Conservation (phyloP, 2,113 vertebrate species). For the Ptyas mucosa region DNA sequence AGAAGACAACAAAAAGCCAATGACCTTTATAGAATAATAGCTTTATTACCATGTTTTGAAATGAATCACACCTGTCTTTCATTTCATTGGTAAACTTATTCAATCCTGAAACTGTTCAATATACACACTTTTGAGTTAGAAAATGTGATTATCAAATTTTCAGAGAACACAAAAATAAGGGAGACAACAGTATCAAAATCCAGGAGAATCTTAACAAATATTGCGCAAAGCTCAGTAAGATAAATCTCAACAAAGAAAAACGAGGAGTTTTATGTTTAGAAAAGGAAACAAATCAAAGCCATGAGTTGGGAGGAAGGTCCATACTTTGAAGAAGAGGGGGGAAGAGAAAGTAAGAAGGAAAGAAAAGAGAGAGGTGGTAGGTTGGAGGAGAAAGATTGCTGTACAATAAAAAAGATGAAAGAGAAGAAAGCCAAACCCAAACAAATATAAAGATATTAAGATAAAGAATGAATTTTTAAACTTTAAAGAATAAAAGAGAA, state of each 20-base stretch:
- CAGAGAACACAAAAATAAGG: neutral
- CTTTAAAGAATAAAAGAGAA: no score
- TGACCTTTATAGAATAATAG: neutral
- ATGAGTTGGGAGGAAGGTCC: neutral
- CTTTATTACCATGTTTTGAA: neutral
- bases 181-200: neutral
- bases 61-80: neutral
- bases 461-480: no score
- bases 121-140: neutral
- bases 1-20: neutral
- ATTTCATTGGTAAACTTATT: neutral
- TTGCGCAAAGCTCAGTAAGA: neutral
- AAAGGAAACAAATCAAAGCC: neutral
- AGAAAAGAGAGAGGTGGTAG: no score
- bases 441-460: no score
- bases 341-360: no score
- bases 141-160: neutral
- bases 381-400: no score
- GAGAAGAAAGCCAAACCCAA: no score
- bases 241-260: neutral
- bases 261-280: neutral
- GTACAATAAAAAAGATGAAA: no score
- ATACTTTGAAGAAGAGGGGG: no score
- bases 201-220: neutral
- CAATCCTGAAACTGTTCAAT: neutral